Evolutionary conservation across 2,113 vertebrate genomes (phyloP).

Genomic region (Vulpes lagopus): DNA sequence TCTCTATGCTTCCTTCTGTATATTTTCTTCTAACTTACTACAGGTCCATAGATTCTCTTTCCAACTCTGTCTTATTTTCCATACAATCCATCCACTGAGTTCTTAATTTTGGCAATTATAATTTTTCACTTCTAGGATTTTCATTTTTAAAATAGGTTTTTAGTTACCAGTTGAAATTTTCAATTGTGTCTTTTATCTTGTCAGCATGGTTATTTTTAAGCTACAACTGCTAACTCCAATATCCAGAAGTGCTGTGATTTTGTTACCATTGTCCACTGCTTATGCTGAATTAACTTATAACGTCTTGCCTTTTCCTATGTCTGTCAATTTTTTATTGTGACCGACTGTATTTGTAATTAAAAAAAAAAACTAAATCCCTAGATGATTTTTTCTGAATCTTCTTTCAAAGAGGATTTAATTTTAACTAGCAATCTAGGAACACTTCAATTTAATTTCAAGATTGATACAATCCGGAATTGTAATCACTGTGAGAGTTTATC

Average conservation of each 20-base stretch:
- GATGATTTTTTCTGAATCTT: background rate
- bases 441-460: background rate
- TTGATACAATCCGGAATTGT: background rate
- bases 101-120: background rate
- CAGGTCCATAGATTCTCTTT: background rate
- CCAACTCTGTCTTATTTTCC: background rate
- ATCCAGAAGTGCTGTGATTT: background rate
- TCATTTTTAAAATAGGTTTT: constrained; percentile 24
- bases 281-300: background rate
- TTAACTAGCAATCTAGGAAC: background rate
- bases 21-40: constrained; percentile 13
- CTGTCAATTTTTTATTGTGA: background rate
- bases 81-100: background rate
- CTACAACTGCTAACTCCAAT: background rate
- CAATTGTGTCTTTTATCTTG: background rate
- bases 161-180: constrained; percentile 16
- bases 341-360: background rate
- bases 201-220: constrained; percentile 17
- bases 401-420: background rate
- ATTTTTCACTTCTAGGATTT: constrained; percentile 17
- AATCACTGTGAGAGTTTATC: background rate
- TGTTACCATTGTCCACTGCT: background rate
- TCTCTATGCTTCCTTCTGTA: background rate
- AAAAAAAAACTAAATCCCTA: constrained; percentile 9
- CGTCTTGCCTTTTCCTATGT: background rate